Conservation (phyloP, 2,113 vertebrate species). For the Sorex araneus region DNA sequence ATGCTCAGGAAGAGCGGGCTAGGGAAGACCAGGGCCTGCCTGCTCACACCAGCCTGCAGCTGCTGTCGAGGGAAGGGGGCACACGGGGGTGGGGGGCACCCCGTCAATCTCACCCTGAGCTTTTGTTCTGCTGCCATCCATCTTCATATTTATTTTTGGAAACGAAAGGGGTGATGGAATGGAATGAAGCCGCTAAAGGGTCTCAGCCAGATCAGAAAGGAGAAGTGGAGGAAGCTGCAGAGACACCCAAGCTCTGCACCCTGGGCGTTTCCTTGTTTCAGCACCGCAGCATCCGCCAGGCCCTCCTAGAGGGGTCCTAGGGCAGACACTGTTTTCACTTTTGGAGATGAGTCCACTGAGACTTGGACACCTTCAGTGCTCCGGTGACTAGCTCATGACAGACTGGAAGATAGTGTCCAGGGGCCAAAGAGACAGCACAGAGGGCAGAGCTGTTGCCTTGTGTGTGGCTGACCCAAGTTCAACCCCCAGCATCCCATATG, state of each 20-base stretch:
- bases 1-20: too few species aligned
- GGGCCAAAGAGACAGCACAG: too few species aligned
- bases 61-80: too few species aligned
- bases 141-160: too few species aligned
- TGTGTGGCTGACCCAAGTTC: too few species aligned
- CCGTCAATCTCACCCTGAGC: not conserved
- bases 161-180: too few species aligned
- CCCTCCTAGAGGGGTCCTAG: not conserved
- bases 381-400: not conserved
- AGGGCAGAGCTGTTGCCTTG: too few species aligned
- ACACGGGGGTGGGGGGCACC: too few species aligned
- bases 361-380: not conserved
- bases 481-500: too few species aligned
- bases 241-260: accelerated
- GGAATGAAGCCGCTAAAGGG: not conserved
- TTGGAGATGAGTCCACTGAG: not conserved
- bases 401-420: not conserved
- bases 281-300: not conserved
- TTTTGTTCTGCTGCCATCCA: too few species aligned
- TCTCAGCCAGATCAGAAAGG: not conserved
- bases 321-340: not conserved
- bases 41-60: too few species aligned
- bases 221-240: accelerated
- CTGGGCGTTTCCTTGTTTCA: accelerated
- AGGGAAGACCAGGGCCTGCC: too few species aligned